These are phyloP conservation scores for Phoxinus phoxinus DNA, from an alignment of 2,113 vertebrate genomes.

Conservation along the genomic window DNA sequence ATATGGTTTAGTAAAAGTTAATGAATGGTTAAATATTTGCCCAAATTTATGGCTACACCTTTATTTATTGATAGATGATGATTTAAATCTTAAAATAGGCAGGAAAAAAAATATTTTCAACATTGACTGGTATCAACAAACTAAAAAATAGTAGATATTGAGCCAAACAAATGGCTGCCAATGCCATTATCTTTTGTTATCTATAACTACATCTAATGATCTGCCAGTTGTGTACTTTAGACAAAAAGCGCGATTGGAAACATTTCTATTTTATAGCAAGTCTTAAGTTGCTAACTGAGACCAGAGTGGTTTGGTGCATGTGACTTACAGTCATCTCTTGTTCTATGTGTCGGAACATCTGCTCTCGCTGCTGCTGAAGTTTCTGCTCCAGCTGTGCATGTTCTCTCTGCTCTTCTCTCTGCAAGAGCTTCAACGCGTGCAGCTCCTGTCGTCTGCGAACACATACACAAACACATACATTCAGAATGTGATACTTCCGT, in stretches of 20 bases:
- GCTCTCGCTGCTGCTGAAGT: constrained; percentile 75
- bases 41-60: no score
- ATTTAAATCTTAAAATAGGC: no score
- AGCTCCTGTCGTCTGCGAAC: constrained; percentile 74
- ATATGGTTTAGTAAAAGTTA: no score
- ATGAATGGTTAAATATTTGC: no score
- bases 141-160: no score
- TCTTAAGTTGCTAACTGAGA: neutral
- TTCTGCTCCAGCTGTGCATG: constrained; percentile 72
- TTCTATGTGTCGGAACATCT: constrained; percentile 77
- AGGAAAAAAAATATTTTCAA: no score
- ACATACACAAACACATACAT: neutral
- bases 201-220: no score
- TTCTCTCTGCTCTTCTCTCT: constrained; percentile 76
- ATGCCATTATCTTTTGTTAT: no score
- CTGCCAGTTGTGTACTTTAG: neutral
- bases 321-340: constrained; percentile 77
- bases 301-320: neutral
- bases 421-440: constrained; percentile 71
- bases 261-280: neutral
- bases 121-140: no score
- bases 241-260: neutral
- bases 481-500: neutral
- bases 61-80: no score
- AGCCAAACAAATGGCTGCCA: no score